Percentiles rank a stretch among this genome's conserved stretches.
Conservation (phyloP, 2,113 vertebrate species). For the Leiothrix lutea region DNA sequence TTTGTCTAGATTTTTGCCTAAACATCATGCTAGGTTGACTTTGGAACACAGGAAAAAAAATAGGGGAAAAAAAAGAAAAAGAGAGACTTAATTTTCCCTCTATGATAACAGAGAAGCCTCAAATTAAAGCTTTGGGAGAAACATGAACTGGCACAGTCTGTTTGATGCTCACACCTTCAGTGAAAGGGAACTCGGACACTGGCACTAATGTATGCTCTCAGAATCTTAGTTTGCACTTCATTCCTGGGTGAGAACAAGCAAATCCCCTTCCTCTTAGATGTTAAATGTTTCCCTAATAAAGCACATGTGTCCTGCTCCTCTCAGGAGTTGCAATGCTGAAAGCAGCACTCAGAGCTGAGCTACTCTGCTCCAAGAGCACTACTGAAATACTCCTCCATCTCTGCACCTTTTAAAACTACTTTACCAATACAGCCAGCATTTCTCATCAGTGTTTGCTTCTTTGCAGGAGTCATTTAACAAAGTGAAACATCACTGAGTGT, state of each 20-base stretch:
- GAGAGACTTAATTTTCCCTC: background rate
- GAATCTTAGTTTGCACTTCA: background rate
- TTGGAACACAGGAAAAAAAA: background rate
- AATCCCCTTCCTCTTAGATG: background rate
- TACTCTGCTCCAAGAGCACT: background rate
- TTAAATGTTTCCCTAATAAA: background rate
- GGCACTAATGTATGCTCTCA: fast-evolving
- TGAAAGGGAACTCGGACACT: background rate
- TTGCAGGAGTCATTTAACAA: background rate
- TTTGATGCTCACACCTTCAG: background rate
- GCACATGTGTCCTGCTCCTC: fast-evolving
- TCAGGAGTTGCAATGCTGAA: background rate
- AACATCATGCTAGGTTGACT: background rate
- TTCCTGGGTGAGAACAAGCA: background rate
- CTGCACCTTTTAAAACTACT: background rate
- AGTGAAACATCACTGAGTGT: background rate
- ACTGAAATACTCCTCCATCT: background rate
- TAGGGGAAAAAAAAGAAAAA: background rate
- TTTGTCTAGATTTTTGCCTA: background rate
- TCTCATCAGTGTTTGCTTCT: background rate
- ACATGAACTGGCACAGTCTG: background rate
- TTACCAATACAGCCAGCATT: background rate
- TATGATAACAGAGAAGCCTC: background rate
- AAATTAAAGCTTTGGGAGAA: background rate
- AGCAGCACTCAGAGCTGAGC: background rate